Base-by-base conservation (phyloP, 1,140 invertebrate genomes). In the Lasioglossum baleicum region DNA sequence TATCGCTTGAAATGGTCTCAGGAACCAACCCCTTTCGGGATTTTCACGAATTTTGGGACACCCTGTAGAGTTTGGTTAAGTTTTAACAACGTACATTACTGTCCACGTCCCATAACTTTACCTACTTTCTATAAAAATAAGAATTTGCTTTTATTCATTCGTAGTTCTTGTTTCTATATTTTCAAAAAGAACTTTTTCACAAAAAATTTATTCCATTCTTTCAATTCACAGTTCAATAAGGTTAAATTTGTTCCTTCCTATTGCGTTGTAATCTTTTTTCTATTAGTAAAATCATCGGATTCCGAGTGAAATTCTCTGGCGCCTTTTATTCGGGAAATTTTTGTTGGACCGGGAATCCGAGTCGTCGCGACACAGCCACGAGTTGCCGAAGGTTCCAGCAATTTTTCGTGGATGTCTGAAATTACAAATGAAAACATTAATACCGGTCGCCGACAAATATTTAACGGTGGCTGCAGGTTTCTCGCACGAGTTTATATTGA, bases 281-380 rank as follows among this genome's bases (percentile, higher is more conserved):
- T 60, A 42, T 60, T 60, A 53, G 26, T 68, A 48, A 75, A 60
- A 58, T 35, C 53, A 68, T 65, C 7, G 22, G n/a, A 13, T 1
- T 13, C 35, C 10, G 8, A n/a, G 42, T 68, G 10, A 48, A 64
- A 75, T 20, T 48, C 22, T 11, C 22, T 5, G 35, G 35, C 40
- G 63, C 51, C 56, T 58, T 75, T 75, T 67, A 67, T 75, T 58
- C 51, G 15, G 13, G 64, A 60, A 65, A 67, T 17, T 40, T 44
- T 67, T 64, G 31, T 22, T 44, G 51, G 7, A 58, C 13, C 20
- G 56, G 8, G 56, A n/a, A 20, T 58, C 7, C 20, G 7, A n/a
- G 20, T n/a, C 22, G n/a, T 20, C 7, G 0, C 20, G 56, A 7
- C 7, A 1, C 7, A 7, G 17, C 56, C 20, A 58, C 56, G 17